Conservation (phyloP, 2,888 invertebrate species). For the Ophioninae sp. region DNA sequence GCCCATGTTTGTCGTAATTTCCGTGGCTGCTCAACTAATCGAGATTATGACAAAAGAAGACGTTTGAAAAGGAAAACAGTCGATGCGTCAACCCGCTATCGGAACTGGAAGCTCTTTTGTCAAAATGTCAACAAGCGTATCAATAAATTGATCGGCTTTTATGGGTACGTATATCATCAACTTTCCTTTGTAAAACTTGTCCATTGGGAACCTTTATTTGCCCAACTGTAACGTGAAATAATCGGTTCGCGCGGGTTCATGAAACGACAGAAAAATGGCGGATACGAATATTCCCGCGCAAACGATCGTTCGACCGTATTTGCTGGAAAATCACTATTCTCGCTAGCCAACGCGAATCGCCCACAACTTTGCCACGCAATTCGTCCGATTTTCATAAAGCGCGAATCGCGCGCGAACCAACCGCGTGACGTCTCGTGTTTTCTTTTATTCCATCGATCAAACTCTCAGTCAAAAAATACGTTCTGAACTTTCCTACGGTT, state of each 20-base stretch:
- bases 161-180: constrained; percentile 60
- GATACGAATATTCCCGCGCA: background rate
- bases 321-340: background rate
- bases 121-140: constrained; percentile 64
- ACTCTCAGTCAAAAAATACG: background rate
- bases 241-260: background rate
- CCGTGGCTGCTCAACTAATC: background rate
- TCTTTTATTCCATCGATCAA: background rate
- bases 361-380: constrained; percentile 11
- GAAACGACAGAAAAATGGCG: background rate
- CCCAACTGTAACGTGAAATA: background rate
- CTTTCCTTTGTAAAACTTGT: background rate
- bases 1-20: background rate
- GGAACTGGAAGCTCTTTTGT: constrained; percentile 10
- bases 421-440: background rate
- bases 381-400: background rate
- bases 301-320: background rate
- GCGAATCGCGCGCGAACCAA: background rate
- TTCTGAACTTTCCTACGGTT: background rate
- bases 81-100: background rate
- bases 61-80: constrained; percentile 9
- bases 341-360: constrained; percentile 13
- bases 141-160: constrained; percentile 68
- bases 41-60: constrained; percentile 12
- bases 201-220: background rate